Conservation (phyloP, 2,888 invertebrate species). For the Ashinkailepas kermadecensis region DNA sequence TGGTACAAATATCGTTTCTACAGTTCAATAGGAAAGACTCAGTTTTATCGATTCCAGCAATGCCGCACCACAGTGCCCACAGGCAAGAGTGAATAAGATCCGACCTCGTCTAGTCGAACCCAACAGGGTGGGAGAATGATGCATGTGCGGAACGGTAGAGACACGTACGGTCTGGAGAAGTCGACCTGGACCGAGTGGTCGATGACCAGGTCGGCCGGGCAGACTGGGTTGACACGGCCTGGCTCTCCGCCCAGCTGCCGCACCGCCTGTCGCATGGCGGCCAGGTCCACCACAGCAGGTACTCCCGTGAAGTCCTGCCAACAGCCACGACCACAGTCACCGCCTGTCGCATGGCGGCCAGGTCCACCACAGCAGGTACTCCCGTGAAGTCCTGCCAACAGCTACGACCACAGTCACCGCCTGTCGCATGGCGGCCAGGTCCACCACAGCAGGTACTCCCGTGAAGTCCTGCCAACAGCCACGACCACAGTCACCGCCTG, state of each 20-base stretch:
- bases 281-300: slow-evolving; percentile 34
- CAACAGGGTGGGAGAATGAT: not conserved
- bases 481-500: slow-evolving; percentile 27
- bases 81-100: no score
- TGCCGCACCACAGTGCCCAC: no score
- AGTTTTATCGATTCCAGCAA: no score
- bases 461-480: slow-evolving; percentile 32
- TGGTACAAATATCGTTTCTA: no score
- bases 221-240: slow-evolving; percentile 28
- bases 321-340: slow-evolving; percentile 1
- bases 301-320: slow-evolving; percentile 34
- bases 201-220: slow-evolving; percentile 33
- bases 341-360: slow-evolving; percentile 34
- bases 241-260: slow-evolving; percentile 30
- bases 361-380: slow-evolving; percentile 34
- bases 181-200: slow-evolving; percentile 34
- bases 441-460: slow-evolving; percentile 35
- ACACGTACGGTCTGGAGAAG: not conserved
- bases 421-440: slow-evolving; percentile 34
- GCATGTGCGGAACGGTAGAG: slow-evolving; percentile 14
- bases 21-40: no score
- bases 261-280: slow-evolving; percentile 34
- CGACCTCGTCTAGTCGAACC: no score
- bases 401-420: slow-evolving; percentile 10
- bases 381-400: slow-evolving; percentile 33